A percentile compares a stretch with the other conserved stretches of the same genome.
These are phyloP conservation scores for Diachrysia chrysitis DNA, from an alignment of 2,888 invertebrate species.

Conservation along the genomic window DNA sequence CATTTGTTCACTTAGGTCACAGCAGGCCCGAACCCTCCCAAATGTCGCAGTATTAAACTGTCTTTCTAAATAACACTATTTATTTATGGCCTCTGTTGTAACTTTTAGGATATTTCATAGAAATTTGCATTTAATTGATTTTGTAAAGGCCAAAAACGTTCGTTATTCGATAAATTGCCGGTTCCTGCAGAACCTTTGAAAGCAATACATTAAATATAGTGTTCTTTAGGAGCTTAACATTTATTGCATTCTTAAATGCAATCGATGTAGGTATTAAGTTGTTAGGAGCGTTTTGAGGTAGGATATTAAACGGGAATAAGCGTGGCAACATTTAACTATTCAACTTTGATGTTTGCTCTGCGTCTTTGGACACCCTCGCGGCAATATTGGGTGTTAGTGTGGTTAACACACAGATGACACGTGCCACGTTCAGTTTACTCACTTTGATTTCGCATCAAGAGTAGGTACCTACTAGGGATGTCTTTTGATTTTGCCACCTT, in stretches of 20 bases:
- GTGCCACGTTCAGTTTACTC: slow-evolving; percentile 6
- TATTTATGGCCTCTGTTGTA: slow-evolving; percentile 25
- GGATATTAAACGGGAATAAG: background rate
- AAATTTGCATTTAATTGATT: slow-evolving; percentile 29
- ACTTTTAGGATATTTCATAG: slow-evolving; percentile 30
- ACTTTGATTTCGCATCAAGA: background rate
- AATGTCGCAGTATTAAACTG: slow-evolving; percentile 25
- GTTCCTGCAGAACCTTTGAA: slow-evolving; percentile 6
- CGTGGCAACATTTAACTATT: slow-evolving; percentile 9
- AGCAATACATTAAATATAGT: background rate
- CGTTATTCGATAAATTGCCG: slow-evolving; percentile 15
- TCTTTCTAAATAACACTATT: slow-evolving; percentile 15
- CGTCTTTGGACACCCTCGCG: slow-evolving; percentile 9
- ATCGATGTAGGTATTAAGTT: slow-evolving; percentile 10
- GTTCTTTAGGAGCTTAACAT: background rate
- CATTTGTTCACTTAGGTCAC: slow-evolving; percentile 20
- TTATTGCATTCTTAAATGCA: background rate
- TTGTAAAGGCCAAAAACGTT: slow-evolving; percentile 30
- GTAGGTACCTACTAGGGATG: slow-evolving; percentile 13
- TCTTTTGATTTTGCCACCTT: background rate
- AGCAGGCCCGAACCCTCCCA: slow-evolving; percentile 9
- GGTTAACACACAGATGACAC: slow-evolving; percentile 18
- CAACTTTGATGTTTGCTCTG: slow-evolving; percentile 7
- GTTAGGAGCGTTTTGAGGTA: background rate
- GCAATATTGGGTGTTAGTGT: slow-evolving; percentile 5